Evolutionary conservation across 1,140 invertebrate genomes (phyloP).

Genomic region (Heterodera schachtii): DNA sequence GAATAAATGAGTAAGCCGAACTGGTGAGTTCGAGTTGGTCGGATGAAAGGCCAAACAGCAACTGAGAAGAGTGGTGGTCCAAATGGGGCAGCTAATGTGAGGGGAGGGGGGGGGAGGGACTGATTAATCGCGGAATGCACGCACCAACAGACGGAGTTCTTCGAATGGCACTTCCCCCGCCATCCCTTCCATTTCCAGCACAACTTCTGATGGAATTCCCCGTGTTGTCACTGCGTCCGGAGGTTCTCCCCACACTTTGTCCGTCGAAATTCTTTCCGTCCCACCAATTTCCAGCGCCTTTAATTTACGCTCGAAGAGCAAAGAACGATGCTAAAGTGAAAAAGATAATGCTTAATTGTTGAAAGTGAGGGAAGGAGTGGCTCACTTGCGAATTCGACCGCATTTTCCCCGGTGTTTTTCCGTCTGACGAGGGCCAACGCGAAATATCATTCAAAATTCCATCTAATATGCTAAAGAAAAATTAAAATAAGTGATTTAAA

Average conservation of each 20-base stretch:
- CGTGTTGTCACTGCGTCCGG: not conserved
- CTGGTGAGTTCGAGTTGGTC: constrained; percentile 27
- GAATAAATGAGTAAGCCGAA: constrained; percentile 9
- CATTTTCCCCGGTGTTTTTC: constrained; percentile 7
- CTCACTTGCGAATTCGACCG: not conserved
- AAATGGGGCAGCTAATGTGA: not conserved
- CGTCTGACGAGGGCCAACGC: not conserved
- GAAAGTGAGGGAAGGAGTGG: not conserved
- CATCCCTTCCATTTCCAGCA: not conserved
- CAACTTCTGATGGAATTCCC: not conserved
- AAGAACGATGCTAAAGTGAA: not conserved
- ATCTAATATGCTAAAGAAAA: constrained; percentile 14
- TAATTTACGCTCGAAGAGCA: constrained; percentile 23
- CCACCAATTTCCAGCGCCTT: constrained; percentile 7
- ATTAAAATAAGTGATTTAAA: not conserved
- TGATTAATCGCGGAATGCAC: not conserved
- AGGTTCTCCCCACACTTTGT: not conserved
- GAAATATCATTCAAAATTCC: constrained; percentile 23
- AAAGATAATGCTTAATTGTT: not conserved
- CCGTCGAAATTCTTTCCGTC: not conserved
- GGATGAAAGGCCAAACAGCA: constrained; percentile 24
- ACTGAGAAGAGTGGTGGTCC: constrained; percentile 3
- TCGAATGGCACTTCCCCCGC: not conserved
- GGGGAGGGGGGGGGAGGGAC: not conserved
- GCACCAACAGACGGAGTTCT: not conserved